Percentiles rank a stretch among this genome's conserved stretches.
phyloP scores from a whole-genome alignment of 53 echinoderm and acorn worm species.

The Temnopleurus reevesii region DNA sequence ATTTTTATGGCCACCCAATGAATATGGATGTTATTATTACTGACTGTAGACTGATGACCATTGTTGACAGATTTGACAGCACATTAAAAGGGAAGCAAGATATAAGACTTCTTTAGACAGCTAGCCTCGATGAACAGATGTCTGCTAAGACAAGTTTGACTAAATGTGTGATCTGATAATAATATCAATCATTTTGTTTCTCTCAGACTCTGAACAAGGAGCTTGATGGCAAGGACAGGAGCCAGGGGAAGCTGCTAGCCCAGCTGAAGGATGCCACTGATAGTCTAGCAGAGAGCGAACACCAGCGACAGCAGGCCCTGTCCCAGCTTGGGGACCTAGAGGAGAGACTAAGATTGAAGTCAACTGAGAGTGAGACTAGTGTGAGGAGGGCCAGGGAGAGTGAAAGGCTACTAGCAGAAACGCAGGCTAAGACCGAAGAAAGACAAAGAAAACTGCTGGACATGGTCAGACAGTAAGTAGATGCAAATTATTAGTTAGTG shows the following conservation, averaged over 20 bases:
- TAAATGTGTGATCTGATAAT: no score
- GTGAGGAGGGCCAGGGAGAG: conserved; percentile 65
- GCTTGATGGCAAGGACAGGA: conserved; percentile 79
- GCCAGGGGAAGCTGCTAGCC: conserved; percentile 65
- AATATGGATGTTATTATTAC: no score
- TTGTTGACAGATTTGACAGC: no score
- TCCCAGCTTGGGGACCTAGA: conserved; percentile 75
- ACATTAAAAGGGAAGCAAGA: no score
- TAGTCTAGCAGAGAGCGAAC: conserved; percentile 69
- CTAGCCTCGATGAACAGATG: no score
- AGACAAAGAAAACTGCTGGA: conserved; percentile 74
- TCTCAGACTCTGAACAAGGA: conserved; percentile 76
- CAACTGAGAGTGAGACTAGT: conserved; percentile 61
- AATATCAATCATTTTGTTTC: background rate
- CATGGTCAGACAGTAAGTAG: conserved; percentile 84
- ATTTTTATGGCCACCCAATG: no score
- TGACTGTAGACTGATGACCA: no score
- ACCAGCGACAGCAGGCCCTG: conserved; percentile 68
- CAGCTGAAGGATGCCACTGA: conserved; percentile 76
- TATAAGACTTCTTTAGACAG: no score
- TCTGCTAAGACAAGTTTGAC: no score
- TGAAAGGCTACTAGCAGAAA: conserved; percentile 66
- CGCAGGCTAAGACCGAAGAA: conserved; percentile 75
- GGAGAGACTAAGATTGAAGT: conserved; percentile 66
- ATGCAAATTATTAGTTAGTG: background rate